Conservation (phyloP, 2,797 vertebrate genomes). For the Sylvilagus floridanus region DNA sequence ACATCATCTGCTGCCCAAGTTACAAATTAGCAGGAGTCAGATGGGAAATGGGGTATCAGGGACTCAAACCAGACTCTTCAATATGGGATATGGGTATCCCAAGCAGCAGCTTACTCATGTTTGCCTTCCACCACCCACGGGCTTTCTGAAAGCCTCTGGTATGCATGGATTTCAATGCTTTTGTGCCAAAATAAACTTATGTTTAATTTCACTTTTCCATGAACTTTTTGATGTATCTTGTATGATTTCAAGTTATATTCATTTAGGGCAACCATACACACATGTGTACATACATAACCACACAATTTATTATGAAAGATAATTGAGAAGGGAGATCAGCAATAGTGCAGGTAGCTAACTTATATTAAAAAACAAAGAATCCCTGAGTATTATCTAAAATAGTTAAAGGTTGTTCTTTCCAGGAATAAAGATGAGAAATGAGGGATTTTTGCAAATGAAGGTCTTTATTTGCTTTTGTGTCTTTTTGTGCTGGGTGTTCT, state of each 20-base stretch:
- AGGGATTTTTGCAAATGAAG: not conserved
- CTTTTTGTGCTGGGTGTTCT: not conserved
- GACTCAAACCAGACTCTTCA: too few species aligned
- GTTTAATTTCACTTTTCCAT: too few species aligned
- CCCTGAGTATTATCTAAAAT: not conserved
- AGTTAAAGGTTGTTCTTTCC: not conserved
- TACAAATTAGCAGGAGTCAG: too few species aligned
- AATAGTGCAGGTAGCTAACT: not conserved
- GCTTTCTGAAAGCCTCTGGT: too few species aligned
- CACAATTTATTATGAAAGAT: not conserved
- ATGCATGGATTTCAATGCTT: too few species aligned
- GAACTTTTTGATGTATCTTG: too few species aligned
- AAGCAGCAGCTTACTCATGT: too few species aligned
- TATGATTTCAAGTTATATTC: not conserved
- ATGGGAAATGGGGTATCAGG: too few species aligned
- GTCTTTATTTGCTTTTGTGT: not conserved
- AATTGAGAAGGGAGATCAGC: not conserved
- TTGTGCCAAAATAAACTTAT: too few species aligned
- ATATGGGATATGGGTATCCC: too few species aligned
- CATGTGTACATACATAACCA: not conserved
- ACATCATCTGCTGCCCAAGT: too few species aligned
- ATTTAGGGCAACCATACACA: not conserved
- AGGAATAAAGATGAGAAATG: not conserved
- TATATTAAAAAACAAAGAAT: not conserved
- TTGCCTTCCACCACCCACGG: too few species aligned